Percentiles rank a stretch among this genome's conserved stretches.
Evolutionary conservation across 2,888 invertebrate species (phyloP).

Genomic region (Limenitis camilla): DNA sequence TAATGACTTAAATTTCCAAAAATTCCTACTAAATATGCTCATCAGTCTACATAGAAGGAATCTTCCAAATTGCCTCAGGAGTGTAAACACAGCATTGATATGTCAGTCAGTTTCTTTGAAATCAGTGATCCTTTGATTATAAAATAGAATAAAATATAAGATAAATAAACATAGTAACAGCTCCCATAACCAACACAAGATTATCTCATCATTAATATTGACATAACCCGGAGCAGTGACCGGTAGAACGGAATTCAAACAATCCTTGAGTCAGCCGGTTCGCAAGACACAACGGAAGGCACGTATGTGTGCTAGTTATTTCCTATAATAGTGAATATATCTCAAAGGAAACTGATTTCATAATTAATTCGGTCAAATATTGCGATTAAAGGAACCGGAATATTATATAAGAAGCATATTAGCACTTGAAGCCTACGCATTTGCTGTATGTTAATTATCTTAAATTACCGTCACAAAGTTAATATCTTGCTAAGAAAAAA

Average conservation of each 20-base stretch:
- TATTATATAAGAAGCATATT: not conserved
- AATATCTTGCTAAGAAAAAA: too few relatives aligned
- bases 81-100: too few relatives aligned
- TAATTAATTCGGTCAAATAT: constrained; percentile 15
- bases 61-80: too few relatives aligned
- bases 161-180: not conserved
- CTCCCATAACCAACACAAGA: constrained; percentile 9
- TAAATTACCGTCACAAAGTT: too few relatives aligned
- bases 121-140: not conserved
- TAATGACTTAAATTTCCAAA: too few relatives aligned
- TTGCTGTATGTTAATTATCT: too few relatives aligned
- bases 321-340: constrained; percentile 29
- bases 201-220: constrained; percentile 23
- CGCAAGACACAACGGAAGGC: constrained; percentile 44
- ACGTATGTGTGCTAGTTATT: constrained; percentile 46
- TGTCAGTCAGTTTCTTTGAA: too few relatives aligned
- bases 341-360: constrained; percentile 23
- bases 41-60: too few relatives aligned
- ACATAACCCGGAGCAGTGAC: constrained; percentile 37
- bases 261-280: constrained; percentile 42
- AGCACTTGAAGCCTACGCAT: not conserved
- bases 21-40: too few relatives aligned
- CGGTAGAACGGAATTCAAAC: constrained; percentile 46
- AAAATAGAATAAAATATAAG: not conserved
- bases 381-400: constrained; percentile 4